Percentiles rank a stretch among this genome's conserved stretches.
These are phyloP conservation scores for Aleiodes alternator DNA, from an alignment of 2,888 invertebrate genomes.

Conservation along the genomic window DNA sequence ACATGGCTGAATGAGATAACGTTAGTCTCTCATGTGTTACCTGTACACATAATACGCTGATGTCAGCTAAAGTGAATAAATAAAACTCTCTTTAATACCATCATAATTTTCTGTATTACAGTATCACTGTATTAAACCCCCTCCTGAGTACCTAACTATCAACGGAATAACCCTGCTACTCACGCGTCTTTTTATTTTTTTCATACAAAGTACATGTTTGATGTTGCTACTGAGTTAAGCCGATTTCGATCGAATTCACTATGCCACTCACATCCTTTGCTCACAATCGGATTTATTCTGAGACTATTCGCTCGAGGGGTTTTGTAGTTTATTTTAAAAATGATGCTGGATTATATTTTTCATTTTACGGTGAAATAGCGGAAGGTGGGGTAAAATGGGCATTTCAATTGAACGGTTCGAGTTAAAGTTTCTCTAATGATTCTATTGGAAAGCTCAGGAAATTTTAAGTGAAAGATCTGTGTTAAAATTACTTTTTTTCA, in stretches of 20 bases:
- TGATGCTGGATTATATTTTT: too few species aligned
- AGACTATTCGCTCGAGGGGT: not conserved
- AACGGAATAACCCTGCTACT: not conserved
- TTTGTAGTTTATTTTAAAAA: too few species aligned
- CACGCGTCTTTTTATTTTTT: not conserved
- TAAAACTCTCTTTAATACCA: slow-evolving; percentile 21
- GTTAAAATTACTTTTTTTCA: too few species aligned
- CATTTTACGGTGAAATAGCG: too few species aligned
- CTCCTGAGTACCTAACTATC: not conserved
- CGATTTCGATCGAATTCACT: slow-evolving; percentile 15
- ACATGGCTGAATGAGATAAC: slow-evolving; percentile 28
- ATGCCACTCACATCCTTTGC: not conserved
- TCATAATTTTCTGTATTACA: slow-evolving; percentile 18
- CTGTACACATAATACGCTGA: slow-evolving; percentile 18
- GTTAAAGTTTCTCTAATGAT: too few species aligned
- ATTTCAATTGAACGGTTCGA: too few species aligned
- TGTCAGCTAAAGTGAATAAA: slow-evolving; percentile 31
- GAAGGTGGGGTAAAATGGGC: too few species aligned
- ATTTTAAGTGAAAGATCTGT: too few species aligned
- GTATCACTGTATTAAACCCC: not conserved
- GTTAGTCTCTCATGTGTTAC: slow-evolving; percentile 19
- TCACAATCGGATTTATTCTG: slow-evolving; percentile 3
- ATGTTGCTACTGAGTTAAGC: slow-evolving; percentile 12
- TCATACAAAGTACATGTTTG: not conserved
- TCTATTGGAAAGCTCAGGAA: too few species aligned